Evolutionary conservation across 2,797 vertebrate genomes (phyloP).

Genomic region (Sphenopsis melanotis): DNA sequence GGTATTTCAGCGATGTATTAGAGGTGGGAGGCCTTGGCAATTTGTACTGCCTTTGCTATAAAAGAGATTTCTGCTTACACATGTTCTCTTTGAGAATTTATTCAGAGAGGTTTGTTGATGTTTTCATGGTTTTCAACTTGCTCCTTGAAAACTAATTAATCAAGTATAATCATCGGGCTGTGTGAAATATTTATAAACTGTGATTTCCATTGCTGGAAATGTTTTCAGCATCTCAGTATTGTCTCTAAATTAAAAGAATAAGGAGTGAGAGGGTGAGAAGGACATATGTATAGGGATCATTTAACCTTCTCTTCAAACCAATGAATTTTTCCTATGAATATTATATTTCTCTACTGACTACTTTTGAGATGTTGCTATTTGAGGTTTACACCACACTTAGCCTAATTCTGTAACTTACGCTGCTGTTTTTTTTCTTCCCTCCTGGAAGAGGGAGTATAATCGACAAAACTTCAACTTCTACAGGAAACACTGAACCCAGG

Average conservation of each 20-base stretch:
- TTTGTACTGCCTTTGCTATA: neutral
- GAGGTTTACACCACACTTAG: neutral
- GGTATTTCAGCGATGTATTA: neutral
- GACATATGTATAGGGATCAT: neutral
- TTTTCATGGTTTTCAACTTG: slow-evolving; percentile 12
- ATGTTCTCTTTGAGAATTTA: slow-evolving; percentile 1
- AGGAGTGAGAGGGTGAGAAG: neutral
- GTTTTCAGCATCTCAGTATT: neutral
- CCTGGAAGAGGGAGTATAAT: neutral
- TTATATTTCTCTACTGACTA: neutral
- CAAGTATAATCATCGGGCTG: slow-evolving; percentile 27
- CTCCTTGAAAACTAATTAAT: slow-evolving; percentile 54
- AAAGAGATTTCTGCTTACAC: neutral
- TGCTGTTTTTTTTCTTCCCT: neutral
- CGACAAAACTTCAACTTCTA: neutral
- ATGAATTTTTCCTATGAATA: neutral
- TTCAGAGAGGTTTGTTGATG: slow-evolving; percentile 18
- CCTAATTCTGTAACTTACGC: neutral
- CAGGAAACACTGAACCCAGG: neutral
- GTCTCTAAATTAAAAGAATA: neutral
- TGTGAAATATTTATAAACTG: slow-evolving; percentile 49
- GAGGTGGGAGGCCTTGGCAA: neutral
- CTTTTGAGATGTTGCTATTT: neutral
- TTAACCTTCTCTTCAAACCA: neutral
- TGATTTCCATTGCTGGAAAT: slow-evolving; percentile 29